These are phyloP conservation scores for Notiomystis cincta DNA, from an alignment of 2,113 vertebrate genomes.

Conservation along the genomic window DNA sequence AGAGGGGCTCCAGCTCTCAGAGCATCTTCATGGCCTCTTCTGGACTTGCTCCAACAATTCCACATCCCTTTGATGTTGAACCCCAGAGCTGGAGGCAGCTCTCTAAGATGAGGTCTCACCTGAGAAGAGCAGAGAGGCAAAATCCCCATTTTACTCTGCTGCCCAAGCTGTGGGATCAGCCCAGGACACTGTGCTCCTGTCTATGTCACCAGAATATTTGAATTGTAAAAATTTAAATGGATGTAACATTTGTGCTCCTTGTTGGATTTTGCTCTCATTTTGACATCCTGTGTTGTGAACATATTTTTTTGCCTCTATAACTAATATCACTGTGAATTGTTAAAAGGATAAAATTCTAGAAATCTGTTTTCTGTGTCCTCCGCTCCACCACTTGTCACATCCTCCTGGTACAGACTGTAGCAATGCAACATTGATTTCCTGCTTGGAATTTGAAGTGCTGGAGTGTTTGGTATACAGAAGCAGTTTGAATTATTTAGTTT, in stretches of 20 bases:
- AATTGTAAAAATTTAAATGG: not conserved
- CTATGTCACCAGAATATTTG: not conserved
- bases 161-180: not conserved
- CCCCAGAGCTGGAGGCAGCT: not conserved
- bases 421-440: fast-evolving
- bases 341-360: not conserved
- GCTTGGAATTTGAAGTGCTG: not conserved
- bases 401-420: not conserved
- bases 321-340: not conserved
- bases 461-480: not conserved
- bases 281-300: not conserved
- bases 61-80: not conserved
- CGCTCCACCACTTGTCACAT: not conserved
- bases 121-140: not conserved
- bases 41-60: not conserved
- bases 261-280: not conserved
- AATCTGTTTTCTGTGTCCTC: not conserved
- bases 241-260: not conserved
- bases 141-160: not conserved
- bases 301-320: not conserved
- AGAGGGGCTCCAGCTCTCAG: not conserved
- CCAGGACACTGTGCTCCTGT: not conserved
- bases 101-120: not conserved
- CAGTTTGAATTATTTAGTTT: not conserved
- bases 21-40: not conserved